Percentiles rank a stretch among this genome's conserved stretches.
Evolutionary conservation across 2,888 invertebrate genomes (phyloP).

Genomic region (Petrolisthes cinctipes): DNA sequence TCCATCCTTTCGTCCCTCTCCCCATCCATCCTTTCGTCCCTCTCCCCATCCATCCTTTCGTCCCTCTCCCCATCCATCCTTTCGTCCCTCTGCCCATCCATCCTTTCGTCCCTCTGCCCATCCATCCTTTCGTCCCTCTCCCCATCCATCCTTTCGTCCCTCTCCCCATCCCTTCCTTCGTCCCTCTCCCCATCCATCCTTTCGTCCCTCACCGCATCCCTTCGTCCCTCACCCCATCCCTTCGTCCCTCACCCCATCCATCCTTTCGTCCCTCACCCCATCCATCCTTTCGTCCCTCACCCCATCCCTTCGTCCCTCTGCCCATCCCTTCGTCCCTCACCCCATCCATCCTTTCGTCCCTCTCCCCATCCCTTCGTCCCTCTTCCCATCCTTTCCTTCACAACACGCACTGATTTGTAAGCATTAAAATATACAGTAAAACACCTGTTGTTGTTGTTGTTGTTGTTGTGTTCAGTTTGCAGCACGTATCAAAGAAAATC

Average conservation of each 20-base stretch:
- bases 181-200: background rate
- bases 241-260: background rate
- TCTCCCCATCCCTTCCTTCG: background rate
- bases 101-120: background rate
- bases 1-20: background rate
- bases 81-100: background rate
- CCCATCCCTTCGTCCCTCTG: no score
- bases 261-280: background rate
- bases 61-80: background rate
- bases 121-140: background rate
- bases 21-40: background rate
- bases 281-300: background rate
- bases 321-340: no score
- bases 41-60: background rate
- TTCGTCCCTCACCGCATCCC: background rate
- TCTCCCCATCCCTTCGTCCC: slow-evolving; percentile 19
- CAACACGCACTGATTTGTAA: no score
- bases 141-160: background rate
- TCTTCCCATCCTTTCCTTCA: background rate
- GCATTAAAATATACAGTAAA: no score
- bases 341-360: background rate
- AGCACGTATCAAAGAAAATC: no score
- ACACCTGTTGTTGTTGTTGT: no score
- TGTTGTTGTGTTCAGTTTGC: no score
- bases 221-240: no score